Base-by-base conservation (phyloP, 2,888 invertebrate species). In the Noctua janthe region DNA sequence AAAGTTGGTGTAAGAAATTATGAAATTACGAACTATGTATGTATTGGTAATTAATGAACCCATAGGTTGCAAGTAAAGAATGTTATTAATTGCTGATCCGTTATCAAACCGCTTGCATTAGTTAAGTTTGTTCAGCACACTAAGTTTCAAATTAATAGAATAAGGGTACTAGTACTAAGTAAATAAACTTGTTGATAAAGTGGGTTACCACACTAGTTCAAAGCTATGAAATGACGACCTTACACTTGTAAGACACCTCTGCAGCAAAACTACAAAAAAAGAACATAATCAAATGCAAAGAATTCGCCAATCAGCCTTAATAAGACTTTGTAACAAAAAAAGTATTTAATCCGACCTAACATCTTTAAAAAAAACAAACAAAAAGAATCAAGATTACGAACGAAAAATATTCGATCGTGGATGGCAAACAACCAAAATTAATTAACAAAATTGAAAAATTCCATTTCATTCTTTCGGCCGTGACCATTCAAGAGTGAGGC, bases 381-480 rank as follows among this genome's bases (percentile, higher is more conserved):
- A 72, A 62, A 74, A 74, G 35, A 69, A 78, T 74, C 71, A 85
- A 79, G 82, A 85, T 82, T 79, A 76, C 78, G 29, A 59, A 85
- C 74, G 73, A 69, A 71, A 84, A 79, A 82, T 79, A 76, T 79
- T 85, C 76, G 75, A 79, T 85, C 76, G 2, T 39, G 71, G 56
- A 76, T 66, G 67, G 82, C 76, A 82, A 85, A 85, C 85, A 79
- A 71, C 76, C 85, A 82, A 85, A 85, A 85, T 85, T 85, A 85
- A 85, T 85, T 85, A 85, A 85, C 82, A 76, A 85, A 85, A 85
- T 85, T 85, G 85, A 85, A 85, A 85, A 85, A 85, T 85, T 85
- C 85, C 82, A 74, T 82, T 85, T 85, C 79, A 72, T 85, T 85
- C 79, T 82, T 85, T 69, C 49, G 75, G 7, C 71, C 66, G 79